Evolutionary conservation across 1,140 invertebrate species (phyloP), one percentile per base, ranked within the genome.

Genomic region (Acromyrmex echinatior): DNA sequence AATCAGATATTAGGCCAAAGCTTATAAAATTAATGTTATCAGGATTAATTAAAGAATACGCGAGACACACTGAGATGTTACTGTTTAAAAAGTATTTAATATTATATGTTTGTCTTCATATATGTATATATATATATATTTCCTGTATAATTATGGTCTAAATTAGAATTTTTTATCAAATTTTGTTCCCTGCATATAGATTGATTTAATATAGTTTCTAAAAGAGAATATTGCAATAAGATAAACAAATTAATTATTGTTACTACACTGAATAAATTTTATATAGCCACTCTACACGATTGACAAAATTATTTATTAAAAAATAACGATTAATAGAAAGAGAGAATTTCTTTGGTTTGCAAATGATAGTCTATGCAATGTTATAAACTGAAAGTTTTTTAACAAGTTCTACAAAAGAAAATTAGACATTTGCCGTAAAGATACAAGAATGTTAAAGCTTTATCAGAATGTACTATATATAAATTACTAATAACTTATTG

Each of bases 311-410:
- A 58, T 60, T 45, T 66, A 9, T 45, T 66, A 9, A 3, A 71
- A 70, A 58, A 25, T 49, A 2, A 49, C 5, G 18, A n/a, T 28
- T 39, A 21, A 81, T 39, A 68, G 4, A 71, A 58, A 76, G 5
- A 74, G 49, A 35, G 6, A 3, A 68, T n/a, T 56, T 71, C n/a
- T 56, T 71, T 53, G 21, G 2, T 81, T 58, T 81, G 31, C 28
- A 53, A 70, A 63, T 79, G 25, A 16, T 86, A 79, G 66, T 88
- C 63, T 88, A 76, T 74, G 5, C 39, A 71, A 77, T 63, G 65
- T 87, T 88, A 73, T 10, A 18, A 39, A 74, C 18, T 45, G 25
- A 58, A 9, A 39, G 49, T 71, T 81, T 81, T 68, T n/a, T 56
- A 35, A 80, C 45, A 4, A 56, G 21, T 80, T 56, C n/a, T 25